Conservation (phyloP, 1,140 invertebrate genomes). For the Aphaenogaster floridana region DNA sequence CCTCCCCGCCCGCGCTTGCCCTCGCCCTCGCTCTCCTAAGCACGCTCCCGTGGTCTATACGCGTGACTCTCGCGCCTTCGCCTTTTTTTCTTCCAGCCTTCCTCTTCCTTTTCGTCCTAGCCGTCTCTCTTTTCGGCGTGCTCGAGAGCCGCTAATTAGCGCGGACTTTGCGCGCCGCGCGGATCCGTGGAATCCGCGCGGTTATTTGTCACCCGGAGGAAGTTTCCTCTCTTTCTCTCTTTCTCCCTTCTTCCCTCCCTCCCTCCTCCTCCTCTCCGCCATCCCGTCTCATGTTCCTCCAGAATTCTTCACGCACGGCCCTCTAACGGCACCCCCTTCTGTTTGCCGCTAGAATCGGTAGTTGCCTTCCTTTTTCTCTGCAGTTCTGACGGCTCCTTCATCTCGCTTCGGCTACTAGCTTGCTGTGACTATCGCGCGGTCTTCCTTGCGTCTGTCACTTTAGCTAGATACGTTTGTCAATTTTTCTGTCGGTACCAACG, state of each 20-base stretch:
- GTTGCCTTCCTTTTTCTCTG: not conserved
- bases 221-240: conserved; percentile 51
- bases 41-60: not conserved
- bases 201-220: conserved; percentile 84
- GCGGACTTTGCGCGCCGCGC: conserved; percentile 79
- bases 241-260: too few relatives aligned
- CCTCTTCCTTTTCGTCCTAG: conserved; percentile 55
- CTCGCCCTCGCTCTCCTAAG: conserved; percentile 10
- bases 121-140: conserved; percentile 75
- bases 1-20: conserved; percentile 36
- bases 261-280: too few relatives aligned
- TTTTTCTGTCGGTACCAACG: not conserved
- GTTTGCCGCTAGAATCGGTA: conserved; percentile 37
- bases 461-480: not conserved
- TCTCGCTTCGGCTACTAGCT: not conserved
- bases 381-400: conserved; percentile 31
- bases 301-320: conserved; percentile 43
- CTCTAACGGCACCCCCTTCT: conserved; percentile 42
- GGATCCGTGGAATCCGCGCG: conserved; percentile 82
- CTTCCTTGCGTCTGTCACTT: not conserved
- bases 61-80: conserved; percentile 42
- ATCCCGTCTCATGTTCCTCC: conserved; percentile 27
- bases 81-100: not conserved
- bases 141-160: conserved; percentile 84
- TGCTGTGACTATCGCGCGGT: not conserved